phyloP scores from a whole-genome alignment of 2,797 vertebrate species.

The Aeoliscus strigatus region DNA sequence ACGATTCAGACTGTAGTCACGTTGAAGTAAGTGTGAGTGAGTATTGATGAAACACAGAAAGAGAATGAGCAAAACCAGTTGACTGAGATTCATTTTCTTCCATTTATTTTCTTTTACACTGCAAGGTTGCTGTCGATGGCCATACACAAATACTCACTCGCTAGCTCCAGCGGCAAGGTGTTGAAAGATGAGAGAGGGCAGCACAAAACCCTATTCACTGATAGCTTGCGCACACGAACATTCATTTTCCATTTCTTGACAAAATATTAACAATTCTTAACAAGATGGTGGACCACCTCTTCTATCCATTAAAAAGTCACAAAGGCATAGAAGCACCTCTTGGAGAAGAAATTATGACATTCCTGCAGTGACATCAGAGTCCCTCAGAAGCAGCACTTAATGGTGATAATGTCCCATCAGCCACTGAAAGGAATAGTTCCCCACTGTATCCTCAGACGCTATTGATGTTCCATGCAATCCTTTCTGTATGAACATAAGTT shows the following conservation, averaged over 20 bases:
- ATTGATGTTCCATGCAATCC: conserved; percentile 15
- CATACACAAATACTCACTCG: conserved; percentile 21
- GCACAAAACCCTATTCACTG: conserved; percentile 51
- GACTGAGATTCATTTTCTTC: conserved; percentile 13
- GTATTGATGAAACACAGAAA: conserved; percentile 12
- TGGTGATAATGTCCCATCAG: conserved; percentile 43
- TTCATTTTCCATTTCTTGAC: conserved; percentile 45
- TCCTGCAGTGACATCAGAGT: conserved; percentile 44
- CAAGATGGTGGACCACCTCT: conserved; percentile 39
- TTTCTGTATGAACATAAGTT: conserved; percentile 19
- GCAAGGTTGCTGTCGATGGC: conserved; percentile 22
- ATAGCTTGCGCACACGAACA: conserved; percentile 43
- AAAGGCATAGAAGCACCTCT: conserved; percentile 46
- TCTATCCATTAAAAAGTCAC: conserved; percentile 44
- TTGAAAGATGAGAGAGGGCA: conserved; percentile 27
- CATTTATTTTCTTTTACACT: conserved; percentile 3
- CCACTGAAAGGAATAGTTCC: conserved; percentile 35
- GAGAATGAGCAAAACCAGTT: conserved; percentile 31
- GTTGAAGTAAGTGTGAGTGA: no score
- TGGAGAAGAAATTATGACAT: conserved; percentile 48
- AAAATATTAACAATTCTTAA: conserved; percentile 55
- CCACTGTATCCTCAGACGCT: conserved; percentile 14
- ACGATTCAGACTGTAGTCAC: conserved; percentile 7
- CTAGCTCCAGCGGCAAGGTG: conserved; percentile 18
- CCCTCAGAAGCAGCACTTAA: conserved; percentile 40